Evolutionary conservation across 2,113 vertebrate genomes (phyloP).

Genomic region (Hippocampus abdominalis): DNA sequence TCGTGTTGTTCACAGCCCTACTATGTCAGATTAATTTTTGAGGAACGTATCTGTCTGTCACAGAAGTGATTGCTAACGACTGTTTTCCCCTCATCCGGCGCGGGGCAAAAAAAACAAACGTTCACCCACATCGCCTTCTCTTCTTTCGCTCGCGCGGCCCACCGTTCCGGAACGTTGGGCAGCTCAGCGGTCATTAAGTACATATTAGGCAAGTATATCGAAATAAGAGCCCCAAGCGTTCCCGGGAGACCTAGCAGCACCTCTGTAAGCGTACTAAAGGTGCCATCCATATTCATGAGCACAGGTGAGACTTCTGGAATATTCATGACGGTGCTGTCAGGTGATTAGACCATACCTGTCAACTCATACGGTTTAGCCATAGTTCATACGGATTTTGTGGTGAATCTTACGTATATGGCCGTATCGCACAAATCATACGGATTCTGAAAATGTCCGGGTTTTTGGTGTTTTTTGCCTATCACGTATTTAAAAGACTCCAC

Average conservation of each 20-base stretch:
- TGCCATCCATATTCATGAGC: conserved; percentile 1
- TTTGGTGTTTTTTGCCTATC: too few relatives aligned
- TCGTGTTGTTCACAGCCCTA: not conserved
- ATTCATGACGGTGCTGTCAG: conserved; percentile 6
- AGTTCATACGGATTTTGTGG: too few relatives aligned
- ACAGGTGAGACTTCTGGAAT: conserved; percentile 2
- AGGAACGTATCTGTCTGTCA: too few relatives aligned
- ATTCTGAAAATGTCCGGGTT: too few relatives aligned
- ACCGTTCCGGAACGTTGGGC: not conserved
- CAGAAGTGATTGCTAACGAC: not conserved
- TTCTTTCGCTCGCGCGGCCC: not conserved
- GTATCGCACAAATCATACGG: too few relatives aligned
- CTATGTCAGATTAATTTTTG: too few relatives aligned
- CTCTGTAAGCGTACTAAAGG: not conserved
- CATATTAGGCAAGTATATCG: not conserved
- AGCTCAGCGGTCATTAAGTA: not conserved
- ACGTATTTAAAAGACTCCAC: conserved; percentile 7
- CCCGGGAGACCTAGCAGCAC: not conserved
- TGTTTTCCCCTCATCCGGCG: not conserved
- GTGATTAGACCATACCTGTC: too few relatives aligned
- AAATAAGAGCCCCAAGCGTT: not conserved
- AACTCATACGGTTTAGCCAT: too few relatives aligned
- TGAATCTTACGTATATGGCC: too few relatives aligned
- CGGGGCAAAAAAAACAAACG: not conserved
- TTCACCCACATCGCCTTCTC: not conserved